Percentiles rank a stretch among this genome's conserved stretches.
Evolutionary conservation across 1,140 invertebrate genomes (phyloP).

Genomic region (Zaprionus africanus): DNA sequence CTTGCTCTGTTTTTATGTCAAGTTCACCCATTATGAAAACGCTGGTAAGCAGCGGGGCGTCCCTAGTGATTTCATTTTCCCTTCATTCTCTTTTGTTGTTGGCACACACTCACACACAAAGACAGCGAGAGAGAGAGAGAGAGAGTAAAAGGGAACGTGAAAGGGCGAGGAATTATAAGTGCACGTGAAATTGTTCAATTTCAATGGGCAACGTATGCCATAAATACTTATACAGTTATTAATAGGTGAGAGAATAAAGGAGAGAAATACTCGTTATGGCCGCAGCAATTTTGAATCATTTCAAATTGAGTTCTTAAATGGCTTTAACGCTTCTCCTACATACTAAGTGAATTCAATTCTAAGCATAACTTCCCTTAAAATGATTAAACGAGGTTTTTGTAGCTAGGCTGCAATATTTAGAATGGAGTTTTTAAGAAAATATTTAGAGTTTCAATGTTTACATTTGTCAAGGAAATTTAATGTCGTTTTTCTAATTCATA

Average conservation of each 20-base stretch:
- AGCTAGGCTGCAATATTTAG: not conserved
- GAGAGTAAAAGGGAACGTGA: not conserved
- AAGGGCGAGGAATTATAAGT: constrained; percentile 37
- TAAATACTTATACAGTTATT: constrained; percentile 39
- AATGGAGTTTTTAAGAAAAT: not conserved
- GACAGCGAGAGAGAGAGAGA: not conserved
- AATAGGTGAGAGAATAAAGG: not conserved
- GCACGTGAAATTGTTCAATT: constrained; percentile 61
- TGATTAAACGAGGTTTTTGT: not conserved
- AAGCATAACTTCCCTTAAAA: not conserved
- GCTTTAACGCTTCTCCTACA: not conserved
- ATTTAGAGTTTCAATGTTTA: too few relatives aligned
- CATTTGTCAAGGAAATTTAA: too few relatives aligned
- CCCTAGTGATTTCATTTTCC: constrained; percentile 42
- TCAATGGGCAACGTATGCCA: constrained; percentile 43
- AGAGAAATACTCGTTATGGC: constrained; percentile 6
- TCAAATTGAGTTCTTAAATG: not conserved
- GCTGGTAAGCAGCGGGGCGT: constrained; percentile 21
- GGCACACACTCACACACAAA: constrained; percentile 22
- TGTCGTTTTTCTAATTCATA: too few relatives aligned
- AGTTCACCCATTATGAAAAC: constrained; percentile 53
- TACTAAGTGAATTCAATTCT: not conserved
- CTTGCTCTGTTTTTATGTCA: constrained; percentile 40
- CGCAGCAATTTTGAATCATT: not conserved
- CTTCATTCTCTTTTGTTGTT: constrained; percentile 53